Conservation (phyloP, 2,797 vertebrate genomes). For the Coregonus sp. region DNA sequence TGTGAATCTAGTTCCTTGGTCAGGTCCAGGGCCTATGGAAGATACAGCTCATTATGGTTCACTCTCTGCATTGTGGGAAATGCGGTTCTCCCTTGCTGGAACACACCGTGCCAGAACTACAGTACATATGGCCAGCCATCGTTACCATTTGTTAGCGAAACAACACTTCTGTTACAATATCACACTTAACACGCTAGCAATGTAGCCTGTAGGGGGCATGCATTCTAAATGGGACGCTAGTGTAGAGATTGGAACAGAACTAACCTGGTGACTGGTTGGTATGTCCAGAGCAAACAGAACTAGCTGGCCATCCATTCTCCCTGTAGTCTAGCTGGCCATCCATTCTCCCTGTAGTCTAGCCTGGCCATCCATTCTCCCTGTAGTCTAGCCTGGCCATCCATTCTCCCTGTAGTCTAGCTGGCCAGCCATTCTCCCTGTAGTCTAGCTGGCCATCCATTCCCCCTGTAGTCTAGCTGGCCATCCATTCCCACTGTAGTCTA, state of each 20-base stretch:
- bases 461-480: too few species aligned
- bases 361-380: too few species aligned
- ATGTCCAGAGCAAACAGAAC: not conserved
- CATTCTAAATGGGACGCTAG: not conserved
- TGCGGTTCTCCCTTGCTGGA: slow-evolving; percentile 36
- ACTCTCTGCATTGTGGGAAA: slow-evolving; percentile 43
- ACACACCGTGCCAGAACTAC: not conserved
- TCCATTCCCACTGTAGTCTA: too few species aligned
- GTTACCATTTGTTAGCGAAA: not conserved
- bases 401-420: too few species aligned
- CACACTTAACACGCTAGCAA: not conserved
- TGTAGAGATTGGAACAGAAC: not conserved
- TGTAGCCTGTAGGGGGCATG: not conserved
- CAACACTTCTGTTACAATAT: not conserved
- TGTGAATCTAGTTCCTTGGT: slow-evolving; percentile 50
- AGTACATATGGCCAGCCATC: not conserved
- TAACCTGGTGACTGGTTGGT: not conserved
- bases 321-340: too few species aligned
- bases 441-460: too few species aligned
- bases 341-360: too few species aligned
- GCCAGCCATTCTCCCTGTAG: too few species aligned
- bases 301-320: too few species aligned
- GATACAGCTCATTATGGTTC: slow-evolving; percentile 57
- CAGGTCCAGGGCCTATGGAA: slow-evolving; percentile 47
- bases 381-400: too few species aligned